Conservation (phyloP, 2,113 vertebrate species). For the Podilymbus podiceps region DNA sequence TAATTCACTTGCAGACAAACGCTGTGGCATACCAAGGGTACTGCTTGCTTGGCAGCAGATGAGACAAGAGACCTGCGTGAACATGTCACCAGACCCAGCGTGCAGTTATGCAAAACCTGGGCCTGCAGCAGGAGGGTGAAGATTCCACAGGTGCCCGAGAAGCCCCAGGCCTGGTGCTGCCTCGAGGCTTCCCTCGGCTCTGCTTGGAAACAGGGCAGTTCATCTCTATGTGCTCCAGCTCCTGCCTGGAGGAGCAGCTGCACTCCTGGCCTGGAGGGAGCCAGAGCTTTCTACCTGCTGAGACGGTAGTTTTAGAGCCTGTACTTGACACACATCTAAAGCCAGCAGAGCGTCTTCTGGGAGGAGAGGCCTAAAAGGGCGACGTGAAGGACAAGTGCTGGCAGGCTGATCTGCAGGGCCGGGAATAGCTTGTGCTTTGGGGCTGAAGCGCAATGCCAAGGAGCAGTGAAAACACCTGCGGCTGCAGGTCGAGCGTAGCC, state of each 20-base stretch:
- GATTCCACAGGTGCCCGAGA: background rate
- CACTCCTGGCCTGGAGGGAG: background rate
- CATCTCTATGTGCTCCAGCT: background rate
- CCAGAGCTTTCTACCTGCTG: background rate
- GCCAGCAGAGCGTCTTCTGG: background rate
- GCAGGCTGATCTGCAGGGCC: background rate
- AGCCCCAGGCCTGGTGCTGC: background rate
- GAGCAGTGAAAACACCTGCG: background rate
- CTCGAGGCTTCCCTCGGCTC: background rate
- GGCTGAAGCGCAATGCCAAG: background rate
- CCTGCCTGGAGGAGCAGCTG: background rate
- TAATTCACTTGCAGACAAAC: background rate
- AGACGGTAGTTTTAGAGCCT: background rate
- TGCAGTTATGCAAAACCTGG: background rate
- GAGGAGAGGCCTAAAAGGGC: background rate
- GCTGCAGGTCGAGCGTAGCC: background rate
- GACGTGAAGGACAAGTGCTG: background rate
- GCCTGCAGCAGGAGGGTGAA: background rate
- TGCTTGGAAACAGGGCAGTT: background rate
- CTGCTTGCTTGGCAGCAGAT: fast-evolving
- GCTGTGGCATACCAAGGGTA: background rate
- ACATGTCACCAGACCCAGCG: fast-evolving
- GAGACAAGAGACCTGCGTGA: background rate
- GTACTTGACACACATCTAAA: background rate
- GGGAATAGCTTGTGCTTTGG: background rate